A percentile compares a stretch with the other conserved stretches of the same genome.
Conservation (phyloP, 2,888 invertebrate genomes). For the Xestoiulus laeticollis region DNA sequence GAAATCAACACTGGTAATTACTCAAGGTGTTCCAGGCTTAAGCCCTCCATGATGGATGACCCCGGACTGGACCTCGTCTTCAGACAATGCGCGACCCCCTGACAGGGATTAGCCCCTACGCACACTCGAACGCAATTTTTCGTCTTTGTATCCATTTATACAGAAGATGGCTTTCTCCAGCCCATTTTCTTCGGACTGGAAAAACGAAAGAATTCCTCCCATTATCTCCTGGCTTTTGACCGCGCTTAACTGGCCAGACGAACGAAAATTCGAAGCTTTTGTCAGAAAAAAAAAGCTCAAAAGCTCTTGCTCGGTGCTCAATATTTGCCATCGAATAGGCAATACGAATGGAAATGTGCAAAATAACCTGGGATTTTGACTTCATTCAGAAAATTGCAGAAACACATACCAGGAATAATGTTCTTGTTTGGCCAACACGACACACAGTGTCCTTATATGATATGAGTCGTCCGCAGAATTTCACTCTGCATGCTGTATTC, state of each 20-base stretch:
- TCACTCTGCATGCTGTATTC: too few relatives aligned
- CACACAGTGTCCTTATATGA: too few relatives aligned
- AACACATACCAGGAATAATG: too few relatives aligned
- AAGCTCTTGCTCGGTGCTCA: background rate
- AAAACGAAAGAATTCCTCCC: background rate
- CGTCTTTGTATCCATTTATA: background rate
- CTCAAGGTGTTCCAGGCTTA: constrained; percentile 30
- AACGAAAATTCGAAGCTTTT: background rate
- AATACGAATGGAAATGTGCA: too few relatives aligned
- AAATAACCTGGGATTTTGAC: too few relatives aligned
- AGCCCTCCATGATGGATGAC: constrained; percentile 15
- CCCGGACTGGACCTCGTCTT: background rate
- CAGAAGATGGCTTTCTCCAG: background rate
- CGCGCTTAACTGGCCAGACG: background rate
- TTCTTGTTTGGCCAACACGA: too few relatives aligned
- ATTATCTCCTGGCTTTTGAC: background rate
- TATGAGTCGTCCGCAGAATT: too few relatives aligned
- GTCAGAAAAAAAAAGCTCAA: background rate
- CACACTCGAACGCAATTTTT: background rate
- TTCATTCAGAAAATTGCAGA: too few relatives aligned
- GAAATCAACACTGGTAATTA: constrained; percentile 37
- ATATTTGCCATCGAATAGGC: too few relatives aligned
- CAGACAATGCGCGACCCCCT: background rate
- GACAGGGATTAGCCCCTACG: constrained; percentile 10
- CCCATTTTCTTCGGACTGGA: background rate